These are phyloP conservation scores for Lymantria dispar DNA, from an alignment of 2,888 invertebrate species.

Conservation along the genomic window DNA sequence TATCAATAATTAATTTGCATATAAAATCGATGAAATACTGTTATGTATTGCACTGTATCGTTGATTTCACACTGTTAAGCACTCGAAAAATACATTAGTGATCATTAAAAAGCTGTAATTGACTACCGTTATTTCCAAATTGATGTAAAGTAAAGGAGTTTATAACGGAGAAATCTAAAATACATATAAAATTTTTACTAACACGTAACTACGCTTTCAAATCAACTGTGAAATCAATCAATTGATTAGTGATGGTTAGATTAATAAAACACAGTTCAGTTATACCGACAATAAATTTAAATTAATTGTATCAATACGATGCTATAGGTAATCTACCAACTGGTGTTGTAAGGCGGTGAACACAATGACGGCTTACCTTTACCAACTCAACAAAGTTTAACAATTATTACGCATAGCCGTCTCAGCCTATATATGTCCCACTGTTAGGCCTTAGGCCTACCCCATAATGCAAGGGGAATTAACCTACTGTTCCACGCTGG, in stretches of 20 bases:
- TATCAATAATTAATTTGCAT: constrained; percentile 14
- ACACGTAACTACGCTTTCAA: constrained; percentile 40
- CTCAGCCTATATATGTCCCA: too few species aligned
- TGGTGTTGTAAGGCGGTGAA: constrained; percentile 19
- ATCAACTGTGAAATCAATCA: constrained; percentile 52
- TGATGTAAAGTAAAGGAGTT: constrained; percentile 21
- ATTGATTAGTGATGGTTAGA: constrained; percentile 40
- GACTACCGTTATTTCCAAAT: constrained; percentile 26
- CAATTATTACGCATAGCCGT: too few species aligned
- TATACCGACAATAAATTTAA: constrained; percentile 38
- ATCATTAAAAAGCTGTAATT: constrained; percentile 27
- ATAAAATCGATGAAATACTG: constrained; percentile 8
- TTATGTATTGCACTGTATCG: constrained; percentile 14
- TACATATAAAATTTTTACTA: constrained; percentile 30
- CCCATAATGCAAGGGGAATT: too few species aligned
- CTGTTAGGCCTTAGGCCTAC: too few species aligned
- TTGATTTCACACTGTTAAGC: constrained; percentile 12
- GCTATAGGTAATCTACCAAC: constrained; percentile 27
- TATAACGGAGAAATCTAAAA: constrained; percentile 41
- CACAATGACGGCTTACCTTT: constrained; percentile 7
- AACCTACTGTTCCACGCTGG: too few species aligned
- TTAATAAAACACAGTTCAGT: constrained; percentile 38
- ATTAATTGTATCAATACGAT: constrained; percentile 39
- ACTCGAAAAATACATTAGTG: constrained; percentile 15
- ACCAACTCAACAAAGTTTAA: too few species aligned